Percentiles rank a stretch among this genome's conserved stretches.
Conservation (phyloP, 2,113 vertebrate species). For the human (Homo sapiens) region DNA sequence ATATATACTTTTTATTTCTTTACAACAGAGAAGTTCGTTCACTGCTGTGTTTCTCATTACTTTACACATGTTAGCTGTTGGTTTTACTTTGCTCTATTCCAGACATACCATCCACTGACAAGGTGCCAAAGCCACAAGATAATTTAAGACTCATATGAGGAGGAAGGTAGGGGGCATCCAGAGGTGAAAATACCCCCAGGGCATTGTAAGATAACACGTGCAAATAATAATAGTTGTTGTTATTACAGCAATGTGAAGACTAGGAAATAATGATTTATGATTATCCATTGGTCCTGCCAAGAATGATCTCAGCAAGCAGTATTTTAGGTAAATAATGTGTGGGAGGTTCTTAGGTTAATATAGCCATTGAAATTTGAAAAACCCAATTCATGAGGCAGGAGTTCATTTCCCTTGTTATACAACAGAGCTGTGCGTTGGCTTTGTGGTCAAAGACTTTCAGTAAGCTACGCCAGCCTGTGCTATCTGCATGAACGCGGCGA, state of each 20-base stretch:
- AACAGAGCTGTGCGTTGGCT: fast-evolving
- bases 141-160: neutral
- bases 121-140: neutral
- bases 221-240: neutral
- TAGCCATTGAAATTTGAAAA: neutral
- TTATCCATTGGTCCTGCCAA: neutral
- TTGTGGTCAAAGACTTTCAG: neutral
- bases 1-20: no score
- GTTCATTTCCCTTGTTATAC: neutral
- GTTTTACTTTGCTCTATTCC: neutral
- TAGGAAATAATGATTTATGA: conserved; percentile 6
- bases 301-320: neutral
- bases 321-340: neutral
- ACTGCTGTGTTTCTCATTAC: neutral
- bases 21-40: fast-evolving
- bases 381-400: neutral
- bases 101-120: neutral
- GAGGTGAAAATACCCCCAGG: neutral
- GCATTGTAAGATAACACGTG: neutral
- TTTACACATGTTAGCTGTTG: fast-evolving
- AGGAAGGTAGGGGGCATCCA: neutral
- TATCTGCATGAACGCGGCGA: neutral
- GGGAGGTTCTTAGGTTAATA: neutral
- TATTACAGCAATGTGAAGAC: neutral
- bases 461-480: neutral